Evolutionary conservation across 2,113 vertebrate genomes (phyloP).

Genomic region (Macquaria ambigua): DNA sequence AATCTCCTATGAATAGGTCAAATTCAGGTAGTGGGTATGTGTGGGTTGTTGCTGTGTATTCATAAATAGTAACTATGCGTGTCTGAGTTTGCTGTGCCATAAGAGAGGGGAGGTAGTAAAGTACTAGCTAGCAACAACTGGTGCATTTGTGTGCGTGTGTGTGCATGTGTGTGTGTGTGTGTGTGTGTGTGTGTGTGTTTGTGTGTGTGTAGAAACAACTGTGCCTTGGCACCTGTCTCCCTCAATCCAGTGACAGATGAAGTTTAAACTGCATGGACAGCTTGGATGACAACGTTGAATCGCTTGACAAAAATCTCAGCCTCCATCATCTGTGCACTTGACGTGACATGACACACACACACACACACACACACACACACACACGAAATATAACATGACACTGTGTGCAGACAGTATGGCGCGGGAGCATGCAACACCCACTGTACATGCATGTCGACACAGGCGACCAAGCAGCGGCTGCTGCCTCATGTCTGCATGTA

Average conservation of each 20-base stretch:
- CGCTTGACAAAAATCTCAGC: constrained; percentile 41
- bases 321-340: constrained; percentile 22
- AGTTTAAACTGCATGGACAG: constrained; percentile 72
- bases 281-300: constrained; percentile 69
- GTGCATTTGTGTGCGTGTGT: not conserved
- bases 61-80: constrained; percentile 16
- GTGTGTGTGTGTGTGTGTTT: not conserved
- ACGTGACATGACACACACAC: constrained; percentile 16
- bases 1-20: not conserved
- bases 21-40: not conserved
- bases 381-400: constrained; percentile 37
- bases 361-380: not conserved
- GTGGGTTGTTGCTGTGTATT: not conserved
- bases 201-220: constrained; percentile 57
- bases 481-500: constrained; percentile 25
- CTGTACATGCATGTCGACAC: constrained; percentile 45
- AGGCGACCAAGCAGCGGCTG: constrained; percentile 25
- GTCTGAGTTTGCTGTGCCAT: not conserved
- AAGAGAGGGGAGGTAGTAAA: not conserved
- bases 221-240: constrained; percentile 78
- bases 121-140: constrained; percentile 35
- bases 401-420: constrained; percentile 54
- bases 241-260: constrained; percentile 67
- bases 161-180: constrained; percentile 3
- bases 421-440: not conserved